Evolutionary conservation across 2,113 vertebrate genomes (phyloP), one percentile per base, ranked within the genome.

Genomic region (Nansenia antarctica): DNA sequence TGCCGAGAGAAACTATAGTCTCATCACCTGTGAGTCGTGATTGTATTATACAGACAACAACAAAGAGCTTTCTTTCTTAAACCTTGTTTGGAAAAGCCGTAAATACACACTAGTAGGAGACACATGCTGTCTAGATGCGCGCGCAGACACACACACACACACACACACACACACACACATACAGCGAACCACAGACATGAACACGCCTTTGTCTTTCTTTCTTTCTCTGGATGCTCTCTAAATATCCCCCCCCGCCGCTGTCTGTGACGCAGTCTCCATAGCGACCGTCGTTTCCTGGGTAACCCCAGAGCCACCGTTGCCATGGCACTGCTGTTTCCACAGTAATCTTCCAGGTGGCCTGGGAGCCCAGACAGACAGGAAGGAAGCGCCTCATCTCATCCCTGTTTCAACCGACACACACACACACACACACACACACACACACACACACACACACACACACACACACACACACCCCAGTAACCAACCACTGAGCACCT

Each of bases 201-300:
- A 86, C 88, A 84, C 83, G 89, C 93, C 88, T 95, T n/a, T n/a
- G n/a, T n/a, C n/a, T n/a, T n/a, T n/a, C n/a, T n/a, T n/a, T n/a
- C n/a, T n/a, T 91, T 89, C 89, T 93, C 91, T 85, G 93, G 95
- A 95, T 94, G 93, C 92, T n/a, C 92, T 91, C 94, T 91, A 89
- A n/a, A 95, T 95, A 95, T 84, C 70, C 90, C 94, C 87, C 76
- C 82, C n/a, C n/a, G n/a, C n/a, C n/a, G n/a, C n/a, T n/a, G n/a
- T n/a, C 91, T 95, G 94, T 87, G 93, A 96, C 95, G 92, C 88
- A 95, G 95, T 98, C 95, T 90, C 96, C 91, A 96, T 98, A 94
- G 93, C 39, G 82, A 98, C 93, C 78, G 81, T n/a, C 82, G 94
- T 98, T 96, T 95, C 95, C 96, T 88, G 89, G 92, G 95, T 95